Evolutionary conservation across 2,888 invertebrate species (phyloP).

Genomic region (Ptilodon capucinus): DNA sequence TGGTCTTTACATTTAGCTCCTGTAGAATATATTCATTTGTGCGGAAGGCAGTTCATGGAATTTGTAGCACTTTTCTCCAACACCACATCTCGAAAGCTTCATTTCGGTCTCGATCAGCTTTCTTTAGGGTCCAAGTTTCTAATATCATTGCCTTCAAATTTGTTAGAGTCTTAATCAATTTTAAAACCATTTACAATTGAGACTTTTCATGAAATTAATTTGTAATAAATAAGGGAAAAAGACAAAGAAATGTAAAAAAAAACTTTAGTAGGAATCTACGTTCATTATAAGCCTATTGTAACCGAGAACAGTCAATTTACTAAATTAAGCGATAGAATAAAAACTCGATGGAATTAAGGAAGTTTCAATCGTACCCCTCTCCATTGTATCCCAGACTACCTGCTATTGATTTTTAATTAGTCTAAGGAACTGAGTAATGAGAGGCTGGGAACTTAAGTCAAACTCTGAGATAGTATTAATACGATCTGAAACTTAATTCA

Average conservation of each 20-base stretch:
- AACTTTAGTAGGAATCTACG: not conserved
- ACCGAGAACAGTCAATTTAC: not conserved
- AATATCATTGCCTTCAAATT: no score
- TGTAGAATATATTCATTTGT: no score
- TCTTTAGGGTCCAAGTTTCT: no score
- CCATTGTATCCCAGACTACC: not conserved
- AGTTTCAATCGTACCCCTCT: not conserved
- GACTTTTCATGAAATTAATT: no score
- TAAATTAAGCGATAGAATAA: not conserved
- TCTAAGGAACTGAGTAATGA: not conserved
- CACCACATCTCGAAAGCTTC: no score
- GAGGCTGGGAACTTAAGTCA: not conserved
- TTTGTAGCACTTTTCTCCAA: no score
- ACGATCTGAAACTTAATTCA: not conserved
- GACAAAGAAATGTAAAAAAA: not conserved
- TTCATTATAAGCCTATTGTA: not conserved
- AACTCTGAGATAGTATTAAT: not conserved
- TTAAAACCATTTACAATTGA: no score
- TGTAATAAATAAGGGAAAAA: not conserved
- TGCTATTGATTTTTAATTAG: slow-evolving; percentile 2
- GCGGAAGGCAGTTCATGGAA: no score
- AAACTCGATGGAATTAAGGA: not conserved
- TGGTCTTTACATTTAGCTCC: no score
- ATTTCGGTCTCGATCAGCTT: no score
- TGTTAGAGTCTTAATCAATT: no score